These are phyloP conservation scores for Calephelis virginiensis DNA, from an alignment of 1,140 invertebrate genomes.

Conservation along the genomic window DNA sequence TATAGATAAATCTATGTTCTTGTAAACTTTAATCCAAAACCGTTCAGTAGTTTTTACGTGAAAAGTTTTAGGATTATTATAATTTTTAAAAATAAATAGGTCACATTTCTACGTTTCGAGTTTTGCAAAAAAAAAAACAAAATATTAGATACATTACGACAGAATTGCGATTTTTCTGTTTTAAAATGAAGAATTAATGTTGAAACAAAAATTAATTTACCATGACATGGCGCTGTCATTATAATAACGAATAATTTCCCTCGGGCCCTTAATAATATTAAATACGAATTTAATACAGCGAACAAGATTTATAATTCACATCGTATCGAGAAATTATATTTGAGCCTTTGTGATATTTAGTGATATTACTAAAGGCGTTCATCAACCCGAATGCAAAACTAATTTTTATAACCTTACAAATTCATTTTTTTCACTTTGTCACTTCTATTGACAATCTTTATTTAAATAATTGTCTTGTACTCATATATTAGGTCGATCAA, in stretches of 20 bases:
- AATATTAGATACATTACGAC: neutral
- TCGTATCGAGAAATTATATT: slow-evolving; percentile 29
- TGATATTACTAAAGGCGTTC: neutral
- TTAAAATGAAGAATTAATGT: slow-evolving; percentile 27
- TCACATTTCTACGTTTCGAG: too few species aligned
- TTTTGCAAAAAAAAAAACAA: neutral
- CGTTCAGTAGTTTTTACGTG: too few species aligned
- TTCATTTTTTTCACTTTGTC: too few species aligned
- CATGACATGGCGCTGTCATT: slow-evolving; percentile 28
- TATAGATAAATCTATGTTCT: too few species aligned
- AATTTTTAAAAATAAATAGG: too few species aligned
- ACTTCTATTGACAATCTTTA: too few species aligned
- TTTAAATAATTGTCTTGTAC: too few species aligned
- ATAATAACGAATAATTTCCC: slow-evolving; percentile 55
- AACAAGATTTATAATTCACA: slow-evolving; percentile 48
- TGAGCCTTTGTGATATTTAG: slow-evolving; percentile 18
- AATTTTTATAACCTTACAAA: too few species aligned
- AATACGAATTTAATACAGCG: slow-evolving; percentile 45
- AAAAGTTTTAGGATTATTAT: too few species aligned
- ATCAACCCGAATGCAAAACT: neutral
- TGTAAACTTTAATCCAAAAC: too few species aligned
- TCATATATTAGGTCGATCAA: too few species aligned
- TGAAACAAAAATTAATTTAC: slow-evolving; percentile 42
- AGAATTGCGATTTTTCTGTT: slow-evolving; percentile 1
- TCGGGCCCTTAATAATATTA: slow-evolving; percentile 41